A percentile compares a stretch with the other conserved stretches of the same genome.
These are phyloP conservation scores for Ormyrus rosae DNA, from an alignment of 2,888 invertebrate genomes.

Conservation along the genomic window DNA sequence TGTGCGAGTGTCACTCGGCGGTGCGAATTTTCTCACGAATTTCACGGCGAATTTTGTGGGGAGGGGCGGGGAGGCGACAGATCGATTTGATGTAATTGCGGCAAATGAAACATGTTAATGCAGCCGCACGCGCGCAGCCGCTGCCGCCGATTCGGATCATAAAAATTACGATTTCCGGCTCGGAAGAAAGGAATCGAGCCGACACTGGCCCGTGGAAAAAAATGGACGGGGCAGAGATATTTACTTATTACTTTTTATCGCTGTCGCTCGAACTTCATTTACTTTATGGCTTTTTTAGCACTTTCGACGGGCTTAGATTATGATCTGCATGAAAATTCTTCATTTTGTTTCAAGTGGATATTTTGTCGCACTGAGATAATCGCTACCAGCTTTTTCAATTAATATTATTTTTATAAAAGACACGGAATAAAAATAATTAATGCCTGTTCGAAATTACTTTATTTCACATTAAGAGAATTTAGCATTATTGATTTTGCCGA, in stretches of 20 bases:
- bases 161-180: conserved; percentile 40
- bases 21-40: conserved; percentile 59
- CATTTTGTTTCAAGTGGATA: no score
- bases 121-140: background rate
- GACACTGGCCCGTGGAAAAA: background rate
- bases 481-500: no score
- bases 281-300: conserved; percentile 10
- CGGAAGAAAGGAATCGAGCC: background rate
- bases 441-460: no score
- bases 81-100: conserved; percentile 55
- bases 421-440: no score
- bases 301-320: background rate
- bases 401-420: no score
- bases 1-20: background rate
- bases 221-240: conserved; percentile 29
- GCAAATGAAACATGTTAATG: conserved; percentile 51
- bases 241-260: conserved; percentile 47
- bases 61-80: conserved; percentile 5
- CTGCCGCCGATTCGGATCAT: conserved; percentile 30
- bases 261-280: background rate
- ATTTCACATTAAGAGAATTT: no score
- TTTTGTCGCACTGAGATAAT: no score
- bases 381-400: no score
- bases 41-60: conserved; percentile 22
- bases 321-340: no score